Base-by-base conservation (phyloP, 1,140 invertebrate species). In the Drosophila funebris region DNA sequence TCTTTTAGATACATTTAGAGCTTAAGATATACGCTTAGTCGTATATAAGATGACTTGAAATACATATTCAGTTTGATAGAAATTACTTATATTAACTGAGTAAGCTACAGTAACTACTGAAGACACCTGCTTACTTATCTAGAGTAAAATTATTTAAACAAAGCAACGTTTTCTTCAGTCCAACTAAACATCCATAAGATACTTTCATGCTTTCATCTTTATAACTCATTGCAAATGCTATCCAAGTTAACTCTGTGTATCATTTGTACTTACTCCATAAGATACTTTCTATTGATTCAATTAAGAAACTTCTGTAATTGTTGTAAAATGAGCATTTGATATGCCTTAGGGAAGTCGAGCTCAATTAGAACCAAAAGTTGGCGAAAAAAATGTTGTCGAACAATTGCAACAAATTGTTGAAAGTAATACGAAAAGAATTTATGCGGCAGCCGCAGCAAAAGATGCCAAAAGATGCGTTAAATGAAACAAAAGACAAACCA, bases 371-470 rank as follows among this genome's bases (percentile, higher is more conserved):
- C 43, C 36, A 36, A 52, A 67, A 31, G 24, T 37, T 54, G 39
- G 27, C 8, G 16, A 53, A 44, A 57, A 54, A 29, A 61, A 18
- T 13, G n/a, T 57, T 27, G 29, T 7, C 3, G n/a, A 68, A 70
- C 60, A 77, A 81, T 77, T 71, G 77, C 61, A 27, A 41, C 56
- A 77, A 76, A 78, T 85, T 44, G 76, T 69, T 77, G 68, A 41
- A 87, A 81, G 61, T 62, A 85, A 85, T 85, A 78, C 82, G 74
- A 84, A 76, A 61, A 48, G 41, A 63, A 76, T 84, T 57, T 62
- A 64, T 74, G 66, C 29, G 61, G 44, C 70, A n/a, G 57, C 39
- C 60, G 56, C 36, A 18, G 24, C 20, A 43, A 61, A 67, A 50
- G 44, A 53, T 53, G 63, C 27, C 60, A 66, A 41, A 39, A 48